phyloP scores from a whole-genome alignment of 2,113 vertebrate genomes.

The Chroicocephalus ridibundus region DNA sequence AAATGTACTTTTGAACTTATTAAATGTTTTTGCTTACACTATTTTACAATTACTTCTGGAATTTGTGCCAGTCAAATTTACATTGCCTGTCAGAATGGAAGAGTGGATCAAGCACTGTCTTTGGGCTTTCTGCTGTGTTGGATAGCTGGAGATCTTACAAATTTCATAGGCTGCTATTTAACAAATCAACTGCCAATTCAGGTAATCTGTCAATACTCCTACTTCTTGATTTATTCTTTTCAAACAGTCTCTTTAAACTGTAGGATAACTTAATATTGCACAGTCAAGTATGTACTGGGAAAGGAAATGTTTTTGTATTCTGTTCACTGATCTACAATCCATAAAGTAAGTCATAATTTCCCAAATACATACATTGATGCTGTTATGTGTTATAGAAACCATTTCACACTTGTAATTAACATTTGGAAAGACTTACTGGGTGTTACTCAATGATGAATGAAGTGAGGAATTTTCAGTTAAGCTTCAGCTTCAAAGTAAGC shows the following conservation, averaged over 20 bases:
- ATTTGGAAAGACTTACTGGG: neutral
- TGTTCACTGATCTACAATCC: neutral
- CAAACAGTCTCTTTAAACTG: neutral
- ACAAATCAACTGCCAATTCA: slow-evolving; percentile 74
- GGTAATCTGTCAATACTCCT: slow-evolving; percentile 36
- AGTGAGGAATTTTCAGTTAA: neutral
- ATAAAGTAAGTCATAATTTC: neutral
- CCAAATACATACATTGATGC: neutral
- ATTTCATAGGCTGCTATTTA: slow-evolving; percentile 72
- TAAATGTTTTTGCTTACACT: neutral
- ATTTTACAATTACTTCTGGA: neutral
- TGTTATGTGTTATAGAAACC: neutral
- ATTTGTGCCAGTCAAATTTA: slow-evolving; percentile 64
- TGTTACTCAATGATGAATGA: neutral
- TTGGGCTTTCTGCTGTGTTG: slow-evolving; percentile 75
- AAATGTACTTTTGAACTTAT: neutral
- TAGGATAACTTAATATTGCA: neutral
- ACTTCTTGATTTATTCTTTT: neutral
- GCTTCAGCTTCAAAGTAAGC: neutral
- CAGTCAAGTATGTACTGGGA: neutral
- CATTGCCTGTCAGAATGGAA: slow-evolving; percentile 66
- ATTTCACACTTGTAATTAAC: neutral
- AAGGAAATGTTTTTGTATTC: neutral
- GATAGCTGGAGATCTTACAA: slow-evolving; percentile 69
- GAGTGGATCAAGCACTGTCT: slow-evolving; percentile 72